Evolutionary conservation across 2,888 invertebrate genomes (phyloP), one percentile per base, ranked within the genome.

Genomic region (Lypha dubia): DNA sequence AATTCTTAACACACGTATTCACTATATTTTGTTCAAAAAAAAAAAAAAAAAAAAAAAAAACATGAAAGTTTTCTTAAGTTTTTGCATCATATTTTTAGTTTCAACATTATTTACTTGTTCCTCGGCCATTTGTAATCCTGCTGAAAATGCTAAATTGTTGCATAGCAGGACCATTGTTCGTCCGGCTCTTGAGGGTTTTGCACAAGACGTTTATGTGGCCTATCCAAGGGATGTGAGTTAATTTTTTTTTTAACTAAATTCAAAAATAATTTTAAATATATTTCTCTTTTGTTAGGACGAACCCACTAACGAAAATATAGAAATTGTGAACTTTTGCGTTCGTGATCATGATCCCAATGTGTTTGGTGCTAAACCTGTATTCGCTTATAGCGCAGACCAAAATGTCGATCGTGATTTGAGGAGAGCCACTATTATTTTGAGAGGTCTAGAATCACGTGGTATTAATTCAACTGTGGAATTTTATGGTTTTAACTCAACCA

Each of bases 201-300:
- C 71, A 6, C 71, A 73, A 5, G 71, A 73, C 49, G 60, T 73
- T 0, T 73, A 73, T 73, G 71, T 73, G 22, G n/a, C 58, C 22
- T 73, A 32, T 49, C 71, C 71, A 2, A 73, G 35, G 22, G 22
- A 73, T 49, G 71, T 73, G 35, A 60, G 71, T 60, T 20, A 32
- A 9, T 46, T 13, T 56, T 15, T 2, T 53, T 28, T 58, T 3
- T 9, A 4, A 24, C 38, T 2, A 32, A 4, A 4, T 24, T 17
- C 4, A n/a, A 35, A 60, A 13, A 46, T 1, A 9, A 28, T 24
- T 44, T 15, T 3, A 3, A 17, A 58, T 9, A 9, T 17, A 28
- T 20, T 20, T 9, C n/a, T 4, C 15, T 17, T 32, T 17, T 35
- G 22, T 67, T 67, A 73, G 71, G 11, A 35, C n/a, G 71, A 73